Conservation (phyloP, 2,797 vertebrate genomes). For the Chrysocyon brachyurus region DNA sequence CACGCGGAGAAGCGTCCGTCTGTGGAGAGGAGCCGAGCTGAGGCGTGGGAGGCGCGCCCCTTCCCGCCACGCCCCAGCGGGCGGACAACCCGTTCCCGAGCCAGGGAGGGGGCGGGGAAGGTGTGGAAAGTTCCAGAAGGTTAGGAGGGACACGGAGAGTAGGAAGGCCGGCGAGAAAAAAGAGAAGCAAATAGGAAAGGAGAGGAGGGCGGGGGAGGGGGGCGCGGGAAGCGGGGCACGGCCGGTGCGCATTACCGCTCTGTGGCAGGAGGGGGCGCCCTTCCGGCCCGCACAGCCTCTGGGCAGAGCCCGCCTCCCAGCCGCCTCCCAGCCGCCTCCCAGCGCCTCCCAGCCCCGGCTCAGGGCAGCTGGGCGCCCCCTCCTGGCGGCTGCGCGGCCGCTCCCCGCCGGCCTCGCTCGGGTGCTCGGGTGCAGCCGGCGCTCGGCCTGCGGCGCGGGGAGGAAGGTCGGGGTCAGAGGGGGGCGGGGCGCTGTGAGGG, state of each 20-base stretch:
- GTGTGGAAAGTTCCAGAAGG: not conserved
- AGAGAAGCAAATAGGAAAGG: accelerated
- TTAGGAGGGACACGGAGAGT: accelerated
- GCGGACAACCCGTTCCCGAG: not conserved
- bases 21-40: not conserved
- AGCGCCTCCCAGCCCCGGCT: not conserved
- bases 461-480: not conserved
- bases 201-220: no score
- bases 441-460: not conserved
- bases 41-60: not conserved
- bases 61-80: not conserved
- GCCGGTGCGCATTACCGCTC: slow-evolving; percentile 18
- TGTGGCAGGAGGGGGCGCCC: slow-evolving; percentile 60
- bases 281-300: not conserved
- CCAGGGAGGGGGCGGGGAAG: no score
- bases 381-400: not conserved
- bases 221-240: not conserved
- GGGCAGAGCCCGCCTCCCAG: not conserved
- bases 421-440: accelerated
- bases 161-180: no score
- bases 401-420: not conserved
- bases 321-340: no score
- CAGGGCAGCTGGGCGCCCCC: slow-evolving; percentile 59
- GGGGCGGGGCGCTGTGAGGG: not conserved
- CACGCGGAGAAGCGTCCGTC: not conserved